Evolutionary conservation across 2,113 vertebrate genomes (phyloP), one percentile per base, ranked within the genome.

Genomic region (Montifringilla adamsi): DNA sequence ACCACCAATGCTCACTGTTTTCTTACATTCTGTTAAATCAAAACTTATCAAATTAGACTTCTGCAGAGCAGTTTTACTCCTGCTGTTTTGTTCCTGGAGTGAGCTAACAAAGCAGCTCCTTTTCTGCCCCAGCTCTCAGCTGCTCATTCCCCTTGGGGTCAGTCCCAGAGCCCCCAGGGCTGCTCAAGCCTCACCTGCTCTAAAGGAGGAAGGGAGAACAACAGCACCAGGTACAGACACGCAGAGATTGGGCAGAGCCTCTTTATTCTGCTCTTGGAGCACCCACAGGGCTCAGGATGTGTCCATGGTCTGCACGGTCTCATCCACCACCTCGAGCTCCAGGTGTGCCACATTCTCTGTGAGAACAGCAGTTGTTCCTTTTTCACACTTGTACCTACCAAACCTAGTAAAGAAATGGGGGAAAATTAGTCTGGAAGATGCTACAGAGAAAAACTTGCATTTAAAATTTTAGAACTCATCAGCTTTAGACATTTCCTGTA

Each of bases 271-370:
- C 35, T 49, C 20, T 19, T 23, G 21, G 49, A 80, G 85, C 66
- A 60, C 24, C 20, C 62, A 0, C 3, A 1, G 41, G 53, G 41
- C 56, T 90, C 97, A 98, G 56, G 98, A 98, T 0, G 98, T 98
- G 92, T 98, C 98, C 98, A 98, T 98, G 7, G 98, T 98, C 28
- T 98, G 98, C 7, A 98, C 97, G 0, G 93, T 97, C 58, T 98
- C 98, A 43, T 98, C 98, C 81, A 98, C 68, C 90, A 98, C 97
- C 91, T 98, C 98, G 0, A 98, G 60, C 4, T 98, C 97, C 95
- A 98, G 91, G 26, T 84, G 67, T 4, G 96, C 97, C 5, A 98
- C 94, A 1, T 94, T 97, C 47, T 98, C 98, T 1, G 98, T 96
- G 82, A 98, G 98, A 64, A 98, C 78, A 2, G 97, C 98, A 4